Base-by-base conservation (phyloP, 1,140 invertebrate species). In the Bombus impatiens region DNA sequence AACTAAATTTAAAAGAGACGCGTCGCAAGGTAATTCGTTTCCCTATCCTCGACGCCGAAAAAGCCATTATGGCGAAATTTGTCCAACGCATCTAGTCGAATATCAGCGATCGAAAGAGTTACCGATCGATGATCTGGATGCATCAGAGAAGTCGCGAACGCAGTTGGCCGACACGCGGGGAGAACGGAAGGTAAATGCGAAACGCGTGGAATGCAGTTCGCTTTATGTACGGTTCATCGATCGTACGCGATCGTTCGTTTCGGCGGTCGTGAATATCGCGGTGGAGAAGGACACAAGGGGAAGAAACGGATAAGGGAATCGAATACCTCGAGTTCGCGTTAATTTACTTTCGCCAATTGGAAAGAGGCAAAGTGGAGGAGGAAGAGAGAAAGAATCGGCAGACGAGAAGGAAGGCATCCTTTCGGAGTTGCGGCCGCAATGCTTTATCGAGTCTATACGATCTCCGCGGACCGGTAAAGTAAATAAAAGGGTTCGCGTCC, bases 401-500 rank as follows among this genome's bases (percentile, higher is more conserved):
- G 71, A 67, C 25, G 71, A 68, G 47, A 59, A 62, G 12, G 35
- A 88, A 76, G 65, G 78, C 87, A 91, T 89, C 87, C 88, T 92
- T 87, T 90, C 87, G 87, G 86, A 93, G 87, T 89, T 90, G 90
- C 92, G 91, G 84, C 62, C 74, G 47, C 47, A 22, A 88, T 86
- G 88, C 80, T 90, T 94, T 93, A 94, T 94, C 93, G 88, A 86
- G 65, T 82, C 90, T 90, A 89, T 91, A 90, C 91, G 90, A 94
- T 94, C 93, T 94, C 47, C 65, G 79, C 72, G 77, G 86, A 86
- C 77, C 92, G 91, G 92, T 92, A 93, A 93, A 93, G 93, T 92
- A 93, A 94, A 93, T 94, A 94, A 94, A 90, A 93, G 92, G 90
- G 92, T 89, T 92, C 87, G 92, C 91, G 88, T 87, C 87, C 82